A percentile compares a stretch with the other conserved stretches of the same genome.
Conservation (phyloP, 2,888 invertebrate genomes). For the Microdon myrmicae region DNA sequence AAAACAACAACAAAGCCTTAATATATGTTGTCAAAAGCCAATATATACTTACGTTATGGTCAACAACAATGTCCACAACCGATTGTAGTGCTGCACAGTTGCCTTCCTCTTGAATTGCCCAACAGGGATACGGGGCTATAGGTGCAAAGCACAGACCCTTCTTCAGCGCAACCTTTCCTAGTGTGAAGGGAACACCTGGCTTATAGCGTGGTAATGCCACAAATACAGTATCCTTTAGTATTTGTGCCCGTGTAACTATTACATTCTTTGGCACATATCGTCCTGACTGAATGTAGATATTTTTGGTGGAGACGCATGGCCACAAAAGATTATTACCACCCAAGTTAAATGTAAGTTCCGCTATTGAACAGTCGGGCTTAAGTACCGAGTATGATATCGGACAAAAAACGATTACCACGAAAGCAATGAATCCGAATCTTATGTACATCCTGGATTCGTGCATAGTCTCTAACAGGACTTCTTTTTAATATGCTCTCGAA, state of each 20-base stretch:
- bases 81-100: slow-evolving; percentile 75
- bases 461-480: slow-evolving; percentile 24
- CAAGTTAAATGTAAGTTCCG: slow-evolving; percentile 62
- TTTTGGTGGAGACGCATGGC: slow-evolving; percentile 72
- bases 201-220: slow-evolving; percentile 73
- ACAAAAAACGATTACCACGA: slow-evolving; percentile 20
- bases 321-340: slow-evolving; percentile 68
- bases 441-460: slow-evolving; percentile 14
- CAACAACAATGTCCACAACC: slow-evolving; percentile 75
- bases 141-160: slow-evolving; percentile 68
- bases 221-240: slow-evolving; percentile 70
- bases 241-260: slow-evolving; percentile 72
- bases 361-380: slow-evolving; percentile 38
- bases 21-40: too few species aligned
- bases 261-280: slow-evolving; percentile 72
- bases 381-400: slow-evolving; percentile 4
- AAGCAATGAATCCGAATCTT: slow-evolving; percentile 14
- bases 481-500: not conserved
- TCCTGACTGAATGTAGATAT: slow-evolving; percentile 70
- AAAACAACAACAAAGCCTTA: too few species aligned
- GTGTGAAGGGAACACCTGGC: slow-evolving; percentile 72
- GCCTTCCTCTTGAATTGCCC: slow-evolving; percentile 74
- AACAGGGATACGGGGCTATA: slow-evolving; percentile 74
- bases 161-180: slow-evolving; percentile 70
- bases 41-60: slow-evolving; percentile 69